Evolutionary conservation across 2,888 invertebrate genomes (phyloP).

Genomic region (Diaperis boleti): DNA sequence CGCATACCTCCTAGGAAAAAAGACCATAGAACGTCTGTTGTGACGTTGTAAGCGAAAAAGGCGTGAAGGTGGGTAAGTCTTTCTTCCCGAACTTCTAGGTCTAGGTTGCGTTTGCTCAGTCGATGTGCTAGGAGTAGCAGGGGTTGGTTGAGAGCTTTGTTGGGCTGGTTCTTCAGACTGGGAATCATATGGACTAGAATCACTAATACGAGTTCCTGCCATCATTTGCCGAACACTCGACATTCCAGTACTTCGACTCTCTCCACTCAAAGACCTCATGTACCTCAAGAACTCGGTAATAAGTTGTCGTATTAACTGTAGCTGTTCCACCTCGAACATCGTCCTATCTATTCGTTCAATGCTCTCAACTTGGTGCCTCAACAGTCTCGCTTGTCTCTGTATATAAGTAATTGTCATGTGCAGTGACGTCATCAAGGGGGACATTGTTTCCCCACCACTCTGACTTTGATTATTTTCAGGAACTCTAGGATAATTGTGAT

Average conservation of each 20-base stretch:
- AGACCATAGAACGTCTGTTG: conserved; percentile 54
- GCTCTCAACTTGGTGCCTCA: conserved; percentile 61
- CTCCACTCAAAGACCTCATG: conserved; percentile 66
- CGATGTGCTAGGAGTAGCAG: conserved; percentile 35
- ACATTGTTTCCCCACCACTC: conserved; percentile 49
- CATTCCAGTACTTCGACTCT: conserved; percentile 62
- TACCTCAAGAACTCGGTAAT: conserved; percentile 75
- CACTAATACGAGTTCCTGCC: conserved; percentile 65
- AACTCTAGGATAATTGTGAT: conserved; percentile 62
- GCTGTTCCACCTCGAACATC: conserved; percentile 65
- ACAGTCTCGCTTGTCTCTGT: conserved; percentile 61
- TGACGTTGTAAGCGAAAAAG: conserved; percentile 56
- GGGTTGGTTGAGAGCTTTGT: conserved; percentile 7
- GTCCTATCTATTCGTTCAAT: conserved; percentile 64
- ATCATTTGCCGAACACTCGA: conserved; percentile 65
- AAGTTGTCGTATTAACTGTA: conserved; percentile 74
- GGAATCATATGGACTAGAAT: conserved; percentile 60
- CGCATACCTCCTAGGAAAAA: conserved; percentile 54
- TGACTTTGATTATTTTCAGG: conserved; percentile 46
- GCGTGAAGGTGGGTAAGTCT: conserved; percentile 61
- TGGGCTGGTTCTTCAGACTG: conserved; percentile 49
- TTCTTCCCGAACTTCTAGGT: conserved; percentile 53
- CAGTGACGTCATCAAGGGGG: conserved; percentile 62
- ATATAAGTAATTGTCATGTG: conserved; percentile 64
- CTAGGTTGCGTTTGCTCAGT: conserved; percentile 39